Evolutionary conservation across 2,113 vertebrate species (phyloP), one percentile per base, ranked within the genome.

Genomic region (Pterocles orientalis): DNA sequence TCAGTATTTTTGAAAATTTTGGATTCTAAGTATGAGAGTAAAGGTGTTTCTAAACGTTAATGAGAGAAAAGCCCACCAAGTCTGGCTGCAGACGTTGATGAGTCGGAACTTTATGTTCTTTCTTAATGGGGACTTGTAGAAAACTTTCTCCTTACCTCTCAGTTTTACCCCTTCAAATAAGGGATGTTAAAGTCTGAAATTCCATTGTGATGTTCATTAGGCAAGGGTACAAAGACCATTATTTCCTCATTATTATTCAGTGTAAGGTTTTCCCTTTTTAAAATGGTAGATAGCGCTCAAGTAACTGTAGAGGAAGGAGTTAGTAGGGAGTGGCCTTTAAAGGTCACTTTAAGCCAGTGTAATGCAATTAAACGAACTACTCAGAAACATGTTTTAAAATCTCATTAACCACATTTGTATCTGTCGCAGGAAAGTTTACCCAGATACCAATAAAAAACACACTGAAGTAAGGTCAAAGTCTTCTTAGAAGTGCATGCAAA

Each of bases 321-420:
- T 29, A 41, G 26, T 10, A 81, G 25, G 34, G 61, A 91, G 56
- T 18, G 56, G 33, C 69, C 56, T 88, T 95, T 93, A 96, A 97
- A 97, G 90, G 92, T 93, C 93, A 80, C 23, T 73, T 88, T 88
- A 86, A 93, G 47, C 6, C 33, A n/a, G 10, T 12, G 29, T 41
- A 93, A 83, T 56, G 26, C 70, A 86, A 93, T 95, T 92, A 92
- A 94, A 77, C 6, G 0, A 83, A 86, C 60, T 62, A 43, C 56
- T 75, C 51, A 34, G 76, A 88, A 92, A 60, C 64, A 54, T 15
- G 43, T 45, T 94, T 87, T 81, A 78, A 86, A 86, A 86, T 81
- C 60, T 96, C 76, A 75, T 93, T 95, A 83, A 62, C n/a, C 6
- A 31, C 88, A 96, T 94, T 93, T 92, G 60, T 96, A 83, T 71